phyloP scores from a whole-genome alignment of 35 echinoderm and acorn worm species.

The Nesometra sesokonis region DNA sequence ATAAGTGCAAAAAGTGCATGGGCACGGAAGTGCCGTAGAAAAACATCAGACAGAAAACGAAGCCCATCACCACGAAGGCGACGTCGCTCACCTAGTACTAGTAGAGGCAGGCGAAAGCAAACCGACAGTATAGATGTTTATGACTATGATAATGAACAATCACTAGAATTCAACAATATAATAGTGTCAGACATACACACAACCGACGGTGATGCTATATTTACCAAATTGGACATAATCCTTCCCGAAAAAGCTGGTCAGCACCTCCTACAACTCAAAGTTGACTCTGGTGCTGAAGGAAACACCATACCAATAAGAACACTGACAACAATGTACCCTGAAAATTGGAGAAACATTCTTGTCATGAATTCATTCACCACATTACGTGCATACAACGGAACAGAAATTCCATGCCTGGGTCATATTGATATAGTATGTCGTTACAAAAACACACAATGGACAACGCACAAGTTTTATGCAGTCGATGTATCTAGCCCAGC shows the following conservation, averaged over 20 bases:
- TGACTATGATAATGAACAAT: too few species aligned
- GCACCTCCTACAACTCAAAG: too few species aligned
- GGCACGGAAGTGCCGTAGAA: constrained; percentile 26
- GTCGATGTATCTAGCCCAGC: constrained; percentile 43
- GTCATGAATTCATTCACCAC: neutral
- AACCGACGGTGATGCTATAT: constrained; percentile 1
- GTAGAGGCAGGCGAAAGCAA: neutral
- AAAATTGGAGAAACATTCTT: neutral
- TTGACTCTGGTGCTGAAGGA: constrained; percentile 9
- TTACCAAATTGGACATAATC: constrained; percentile 23
- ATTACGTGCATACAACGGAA: constrained; percentile 9
- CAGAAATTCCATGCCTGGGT: constrained; percentile 2
- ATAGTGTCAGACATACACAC: neutral
- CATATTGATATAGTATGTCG: neutral
- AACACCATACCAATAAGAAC: constrained; percentile 26
- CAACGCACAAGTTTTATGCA: constrained; percentile 22
- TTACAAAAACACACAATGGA: constrained; percentile 29
- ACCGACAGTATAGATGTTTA: too few species aligned
- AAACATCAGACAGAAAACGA: constrained; percentile 10
- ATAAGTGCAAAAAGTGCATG: constrained; percentile 34
- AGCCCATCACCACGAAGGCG: neutral
- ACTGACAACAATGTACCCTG: constrained; percentile 1
- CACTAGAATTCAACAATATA: neutral
- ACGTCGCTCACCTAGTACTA: neutral
- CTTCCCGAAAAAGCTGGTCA: constrained; percentile 8